Evolutionary conservation across 2,797 vertebrate genomes (phyloP), one percentile per base, ranked within the genome.

Genomic region (Hirundo rustica): DNA sequence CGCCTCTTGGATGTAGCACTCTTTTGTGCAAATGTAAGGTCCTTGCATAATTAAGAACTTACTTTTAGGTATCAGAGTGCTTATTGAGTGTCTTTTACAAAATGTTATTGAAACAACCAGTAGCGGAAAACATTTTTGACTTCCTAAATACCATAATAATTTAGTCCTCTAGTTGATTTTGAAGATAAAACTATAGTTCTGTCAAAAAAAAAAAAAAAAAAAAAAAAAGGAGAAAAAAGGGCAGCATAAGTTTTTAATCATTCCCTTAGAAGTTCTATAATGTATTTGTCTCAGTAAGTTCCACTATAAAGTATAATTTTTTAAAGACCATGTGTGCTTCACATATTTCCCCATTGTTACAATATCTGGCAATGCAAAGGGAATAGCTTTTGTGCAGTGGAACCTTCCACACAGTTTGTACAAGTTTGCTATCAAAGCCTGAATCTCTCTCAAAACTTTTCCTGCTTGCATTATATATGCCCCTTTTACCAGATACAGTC

Each of bases 211-310:
- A n/a, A 36, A 21, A 32, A 14, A n/a, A n/a, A 29, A 36, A 21
- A 32, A 12, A 12, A 21, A 36, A 21, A 32, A 14, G 10, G 21
- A 27, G 1, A 7, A 16, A 45, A 22, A 26, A 38, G 3, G 21
- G 4, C 6, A 8, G 13, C 0, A 0, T 40, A 66, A 71, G 1
- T 29, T 81, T 81, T 75, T 58, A 72, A 78, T 32, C 0, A 9
- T 57, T 88, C 91, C 7, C n/a, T 73, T 73, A 60, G 29, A 73
- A 71, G 13, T n/a, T 62, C n/a, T 62, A 16, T 6, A 55, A 32
- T n/a, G 5, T 44, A 47, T 73, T 72, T 83, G 45, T 61, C 40
- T 85, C 55, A 55, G 0, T 55, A 82, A 48, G 4, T 82, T 95
- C 22, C 51, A 68, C 7, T 73, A 25, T 64, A 66, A 92, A 82